Evolutionary conservation across 2,113 vertebrate genomes (phyloP).

Genomic region (Copsychus sechellarum): DNA sequence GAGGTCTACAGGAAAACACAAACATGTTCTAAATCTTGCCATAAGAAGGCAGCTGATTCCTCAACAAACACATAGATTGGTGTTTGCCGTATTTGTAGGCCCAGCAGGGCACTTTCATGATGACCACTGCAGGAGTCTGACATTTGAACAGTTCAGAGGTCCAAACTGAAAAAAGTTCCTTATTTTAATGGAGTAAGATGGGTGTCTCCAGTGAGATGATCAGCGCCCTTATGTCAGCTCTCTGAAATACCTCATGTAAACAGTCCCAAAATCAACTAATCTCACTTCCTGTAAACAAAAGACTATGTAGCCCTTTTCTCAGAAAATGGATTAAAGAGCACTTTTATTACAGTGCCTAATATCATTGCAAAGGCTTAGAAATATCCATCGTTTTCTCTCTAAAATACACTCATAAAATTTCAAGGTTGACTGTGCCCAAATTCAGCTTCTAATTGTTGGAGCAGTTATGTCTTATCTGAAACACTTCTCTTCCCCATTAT

Average conservation of each 20-base stretch:
- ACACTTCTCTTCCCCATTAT: neutral
- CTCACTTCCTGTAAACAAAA: constrained; percentile 34
- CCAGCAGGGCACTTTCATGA: neutral
- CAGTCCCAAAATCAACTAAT: neutral
- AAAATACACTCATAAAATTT: neutral
- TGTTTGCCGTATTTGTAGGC: neutral
- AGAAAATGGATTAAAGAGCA: constrained; percentile 1
- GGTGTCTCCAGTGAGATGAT: neutral
- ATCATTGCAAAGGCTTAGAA: neutral
- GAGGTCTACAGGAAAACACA: neutral
- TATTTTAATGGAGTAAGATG: neutral
- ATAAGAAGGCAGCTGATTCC: neutral
- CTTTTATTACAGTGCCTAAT: neutral
- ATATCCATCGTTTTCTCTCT: neutral
- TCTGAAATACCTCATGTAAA: neutral
- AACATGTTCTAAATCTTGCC: neutral
- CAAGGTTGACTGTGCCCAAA: neutral
- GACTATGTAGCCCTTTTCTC: neutral
- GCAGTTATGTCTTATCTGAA: neutral
- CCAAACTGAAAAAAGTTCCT: neutral
- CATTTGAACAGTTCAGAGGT: neutral
- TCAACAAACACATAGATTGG: neutral
- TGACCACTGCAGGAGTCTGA: neutral
- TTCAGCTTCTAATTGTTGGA: neutral
- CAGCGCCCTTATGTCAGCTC: neutral